Evolutionary conservation across 2,888 invertebrate species (phyloP).

Genomic region (Macrosoma leucophasiata): DNA sequence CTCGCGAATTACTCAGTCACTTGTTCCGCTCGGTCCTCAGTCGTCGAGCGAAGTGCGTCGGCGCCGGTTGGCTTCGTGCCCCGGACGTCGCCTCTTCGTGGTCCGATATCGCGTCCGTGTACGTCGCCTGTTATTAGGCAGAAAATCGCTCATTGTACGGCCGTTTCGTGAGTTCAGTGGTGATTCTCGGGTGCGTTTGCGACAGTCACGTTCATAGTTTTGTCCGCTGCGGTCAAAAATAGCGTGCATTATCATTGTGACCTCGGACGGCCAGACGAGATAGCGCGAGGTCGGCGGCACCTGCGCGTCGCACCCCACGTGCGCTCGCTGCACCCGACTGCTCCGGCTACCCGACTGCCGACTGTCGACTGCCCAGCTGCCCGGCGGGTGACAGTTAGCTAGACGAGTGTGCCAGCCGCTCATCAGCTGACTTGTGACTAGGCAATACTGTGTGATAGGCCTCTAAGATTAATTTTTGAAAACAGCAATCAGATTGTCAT

Average conservation of each 20-base stretch:
- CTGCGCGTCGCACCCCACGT: constrained; percentile 61
- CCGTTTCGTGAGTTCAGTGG: constrained; percentile 48
- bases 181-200: constrained; percentile 57
- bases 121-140: constrained; percentile 7
- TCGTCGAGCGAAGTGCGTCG: constrained; percentile 70
- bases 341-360: too few species aligned
- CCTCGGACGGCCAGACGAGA: constrained; percentile 69
- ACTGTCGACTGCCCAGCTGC: too few species aligned
- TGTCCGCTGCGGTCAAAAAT: constrained; percentile 56
- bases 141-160: constrained; percentile 32
- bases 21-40: too few species aligned
- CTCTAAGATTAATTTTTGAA: too few species aligned
- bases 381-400: too few species aligned
- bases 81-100: constrained; percentile 26
- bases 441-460: too few species aligned
- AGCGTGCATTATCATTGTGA: constrained; percentile 71
- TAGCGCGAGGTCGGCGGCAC: constrained; percentile 72
- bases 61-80: constrained; percentile 46
- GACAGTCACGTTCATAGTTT: constrained; percentile 56
- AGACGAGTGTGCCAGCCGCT: too few species aligned
- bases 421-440: too few species aligned
- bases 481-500: too few species aligned
- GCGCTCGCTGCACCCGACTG: constrained; percentile 42
- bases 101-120: constrained; percentile 20
- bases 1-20: constrained; percentile 34